Conservation (phyloP, 2,113 vertebrate species). For the Galbula dea region DNA sequence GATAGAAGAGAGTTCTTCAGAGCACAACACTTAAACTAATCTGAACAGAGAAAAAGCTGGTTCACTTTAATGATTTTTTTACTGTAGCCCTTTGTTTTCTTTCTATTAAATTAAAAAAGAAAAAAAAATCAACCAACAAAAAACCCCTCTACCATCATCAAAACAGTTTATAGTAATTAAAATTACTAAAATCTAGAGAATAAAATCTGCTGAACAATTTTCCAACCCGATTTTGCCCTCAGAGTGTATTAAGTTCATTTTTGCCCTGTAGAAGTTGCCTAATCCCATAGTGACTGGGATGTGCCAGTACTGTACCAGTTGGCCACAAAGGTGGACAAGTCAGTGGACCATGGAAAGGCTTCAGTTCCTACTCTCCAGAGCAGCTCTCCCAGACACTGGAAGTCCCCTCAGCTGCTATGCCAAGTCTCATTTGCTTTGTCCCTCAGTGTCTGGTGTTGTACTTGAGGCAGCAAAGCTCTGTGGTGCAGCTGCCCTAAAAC, state of each 20-base stretch:
- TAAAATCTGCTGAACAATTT: not conserved
- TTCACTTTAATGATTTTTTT: not conserved
- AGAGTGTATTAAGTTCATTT: not conserved
- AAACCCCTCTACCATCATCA: no score
- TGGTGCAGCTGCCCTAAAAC: constrained; percentile 10
- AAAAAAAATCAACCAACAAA: not conserved
- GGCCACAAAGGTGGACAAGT: not conserved
- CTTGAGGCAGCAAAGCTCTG: not conserved
- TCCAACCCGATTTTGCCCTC: not conserved
- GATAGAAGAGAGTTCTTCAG: not conserved
- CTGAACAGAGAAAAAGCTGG: not conserved
- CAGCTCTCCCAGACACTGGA: not conserved
- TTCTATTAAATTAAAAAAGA: not conserved
- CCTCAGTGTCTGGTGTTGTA: fast-evolving
- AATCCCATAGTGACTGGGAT: not conserved
- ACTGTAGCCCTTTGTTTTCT: not conserved
- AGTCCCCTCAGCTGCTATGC: not conserved
- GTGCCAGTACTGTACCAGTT: not conserved
- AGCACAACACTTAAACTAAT: not conserved
- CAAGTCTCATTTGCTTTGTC: not conserved
- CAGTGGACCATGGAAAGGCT: not conserved
- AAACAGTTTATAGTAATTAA: not conserved
- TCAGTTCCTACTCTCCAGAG: not conserved
- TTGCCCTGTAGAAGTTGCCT: not conserved
- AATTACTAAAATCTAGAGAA: not conserved